A percentile compares a stretch with the other conserved stretches of the same genome.
Conservation (phyloP, 2,797 vertebrate genomes). For the Chelmon rostratus region DNA sequence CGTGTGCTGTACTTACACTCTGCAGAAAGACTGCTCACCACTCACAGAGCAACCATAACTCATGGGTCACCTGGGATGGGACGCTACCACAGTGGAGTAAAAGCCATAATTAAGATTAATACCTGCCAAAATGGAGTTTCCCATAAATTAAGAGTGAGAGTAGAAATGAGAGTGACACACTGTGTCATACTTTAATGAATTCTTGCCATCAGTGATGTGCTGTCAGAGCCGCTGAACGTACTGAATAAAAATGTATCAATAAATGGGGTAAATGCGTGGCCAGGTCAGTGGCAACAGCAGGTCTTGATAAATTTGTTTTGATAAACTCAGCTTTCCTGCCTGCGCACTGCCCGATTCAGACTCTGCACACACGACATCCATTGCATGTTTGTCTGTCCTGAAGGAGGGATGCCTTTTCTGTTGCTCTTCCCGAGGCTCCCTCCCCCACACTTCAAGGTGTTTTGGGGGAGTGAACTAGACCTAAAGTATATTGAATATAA, state of each 20-base stretch:
- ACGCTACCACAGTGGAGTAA: conserved; percentile 54
- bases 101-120: conserved; percentile 67
- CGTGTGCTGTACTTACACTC: background rate
- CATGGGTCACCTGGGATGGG: conserved; percentile 50
- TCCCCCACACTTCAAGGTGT: too few species aligned
- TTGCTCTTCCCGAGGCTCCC: background rate
- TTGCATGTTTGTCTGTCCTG: background rate
- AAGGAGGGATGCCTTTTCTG: background rate
- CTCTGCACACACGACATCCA: background rate
- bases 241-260: conserved; percentile 26
- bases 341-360: too few species aligned
- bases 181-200: conserved; percentile 52
- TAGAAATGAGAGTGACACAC: conserved; percentile 42
- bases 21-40: conserved; percentile 29
- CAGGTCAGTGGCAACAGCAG: conserved; percentile 13
- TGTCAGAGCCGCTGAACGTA: conserved; percentile 32
- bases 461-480: too few species aligned
- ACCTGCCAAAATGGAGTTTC: conserved; percentile 47
- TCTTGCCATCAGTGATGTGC: conserved; percentile 21
- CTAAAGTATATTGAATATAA: background rate
- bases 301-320: background rate
- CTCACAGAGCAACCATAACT: conserved; percentile 54
- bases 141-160: conserved; percentile 47
- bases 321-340: background rate
- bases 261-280: conserved; percentile 2